Percentiles rank a stretch among this genome's conserved stretches.
Conservation (phyloP, 2,888 invertebrate species). For the Salpingus planirostris region DNA sequence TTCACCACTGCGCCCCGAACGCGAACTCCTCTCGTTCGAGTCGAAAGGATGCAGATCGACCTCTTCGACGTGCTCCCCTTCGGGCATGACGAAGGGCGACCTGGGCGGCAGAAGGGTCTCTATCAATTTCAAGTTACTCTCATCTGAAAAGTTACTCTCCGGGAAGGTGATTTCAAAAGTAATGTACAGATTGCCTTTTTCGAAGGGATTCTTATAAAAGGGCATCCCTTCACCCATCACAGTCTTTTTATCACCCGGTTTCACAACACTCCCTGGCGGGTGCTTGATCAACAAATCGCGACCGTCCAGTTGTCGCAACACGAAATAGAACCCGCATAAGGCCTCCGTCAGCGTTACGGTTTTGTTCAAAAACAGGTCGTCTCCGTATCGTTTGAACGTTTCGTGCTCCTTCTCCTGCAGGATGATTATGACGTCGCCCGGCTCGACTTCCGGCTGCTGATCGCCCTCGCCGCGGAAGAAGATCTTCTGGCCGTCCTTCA, state of each 20-base stretch:
- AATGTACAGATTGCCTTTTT: constrained; percentile 78
- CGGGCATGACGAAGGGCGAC: constrained; percentile 60
- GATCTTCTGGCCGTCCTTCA: constrained; percentile 79
- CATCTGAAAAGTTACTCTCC: constrained; percentile 64
- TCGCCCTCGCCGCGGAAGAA: constrained; percentile 84
- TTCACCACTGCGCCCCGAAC: constrained; percentile 48
- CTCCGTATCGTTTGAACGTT: constrained; percentile 65
- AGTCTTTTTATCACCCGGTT: constrained; percentile 70
- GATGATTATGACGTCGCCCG: constrained; percentile 85
- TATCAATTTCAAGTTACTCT: constrained; percentile 56
- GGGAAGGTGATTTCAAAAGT: constrained; percentile 85
- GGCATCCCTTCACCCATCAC: constrained; percentile 90
- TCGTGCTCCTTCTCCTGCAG: constrained; percentile 74
- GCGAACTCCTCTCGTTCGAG: constrained; percentile 47
- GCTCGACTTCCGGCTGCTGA: constrained; percentile 75
- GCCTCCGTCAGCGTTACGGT: constrained; percentile 79
- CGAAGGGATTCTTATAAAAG: constrained; percentile 69
- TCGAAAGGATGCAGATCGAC: constrained; percentile 72
- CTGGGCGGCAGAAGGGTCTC: constrained; percentile 69
- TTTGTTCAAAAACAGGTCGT: constrained; percentile 65
- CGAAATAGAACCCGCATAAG: constrained; percentile 78
- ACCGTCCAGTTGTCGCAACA: constrained; percentile 84
- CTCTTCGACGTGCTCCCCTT: constrained; percentile 77
- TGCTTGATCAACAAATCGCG: constrained; percentile 71
- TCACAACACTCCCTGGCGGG: constrained; percentile 72